A percentile compares a stretch with the other conserved stretches of the same genome.
phyloP scores from a whole-genome alignment of 2,888 invertebrate species.

The Fragum whitleyi region DNA sequence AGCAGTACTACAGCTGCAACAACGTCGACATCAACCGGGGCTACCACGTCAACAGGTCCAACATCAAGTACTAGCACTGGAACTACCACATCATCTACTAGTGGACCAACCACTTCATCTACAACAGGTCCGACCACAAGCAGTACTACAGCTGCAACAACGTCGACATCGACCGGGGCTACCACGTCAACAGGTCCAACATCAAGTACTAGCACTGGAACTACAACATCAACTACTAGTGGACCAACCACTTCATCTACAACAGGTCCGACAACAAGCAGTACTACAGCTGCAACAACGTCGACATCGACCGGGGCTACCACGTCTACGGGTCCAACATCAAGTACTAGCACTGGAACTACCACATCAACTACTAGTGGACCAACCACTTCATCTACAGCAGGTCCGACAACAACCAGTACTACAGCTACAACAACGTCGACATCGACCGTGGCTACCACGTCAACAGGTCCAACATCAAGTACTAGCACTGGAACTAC shows the following conservation, averaged over 20 bases:
- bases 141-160: background rate
- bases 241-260: background rate
- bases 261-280: background rate
- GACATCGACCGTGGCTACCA: background rate
- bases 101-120: background rate
- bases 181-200: background rate
- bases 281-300: background rate
- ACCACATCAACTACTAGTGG: slow-evolving; percentile 1
- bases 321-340: background rate
- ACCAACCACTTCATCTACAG: background rate
- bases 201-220: background rate
- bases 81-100: background rate
- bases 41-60: background rate
- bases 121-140: background rate
- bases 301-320: background rate
- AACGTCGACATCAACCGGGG: background rate
- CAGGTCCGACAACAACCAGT: background rate
- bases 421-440: background rate
- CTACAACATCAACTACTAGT: slow-evolving; percentile 1
- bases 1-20: background rate
- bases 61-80: background rate
- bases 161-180: slow-evolving; percentile 1
- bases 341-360: background rate
- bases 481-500: slow-evolving; percentile 1
- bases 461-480: background rate